Evolutionary conservation across 2,113 vertebrate species (phyloP), one percentile per base, ranked within the genome.

Genomic region (Litocranius walleri): DNA sequence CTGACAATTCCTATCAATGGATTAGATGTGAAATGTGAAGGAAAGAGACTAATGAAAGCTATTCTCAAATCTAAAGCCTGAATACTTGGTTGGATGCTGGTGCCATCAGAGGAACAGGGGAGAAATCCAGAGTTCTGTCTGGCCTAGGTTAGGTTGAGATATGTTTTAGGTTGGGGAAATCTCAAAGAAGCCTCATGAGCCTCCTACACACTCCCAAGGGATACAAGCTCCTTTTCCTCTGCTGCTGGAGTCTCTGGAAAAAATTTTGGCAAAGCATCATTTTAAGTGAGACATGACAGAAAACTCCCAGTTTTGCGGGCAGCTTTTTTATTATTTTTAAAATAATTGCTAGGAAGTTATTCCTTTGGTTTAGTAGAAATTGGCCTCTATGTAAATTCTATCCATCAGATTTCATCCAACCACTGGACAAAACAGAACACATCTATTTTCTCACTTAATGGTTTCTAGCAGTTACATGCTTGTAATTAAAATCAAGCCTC

Each of bases 331-430:
- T 85, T n/a, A 62, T 62, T 92, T 14, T 92, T 88, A 88, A 40
- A 29, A 54, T 89, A 84, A 78, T 15, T 77, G 14, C 16, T 90
- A 92, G n/a, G 56, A 62, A 82, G 14, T 64, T 71, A 77, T 64
- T 80, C 12, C 19, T 94, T 92, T 57, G 45, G 14, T 89, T 90
- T 74, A 92, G 15, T 40, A 61, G 27, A 95, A 88, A 91, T 81
- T 96, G 21, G 29, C 7, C 59, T 81, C 56, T 87, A 93, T 92
- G 33, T 71, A 89, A 97, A 91, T 97, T 71, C 30, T 7, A 61
- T 64, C 48, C 50, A n/a, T 89, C 87, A 82, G 16, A 95, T 54
- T 94, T 90, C 29, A 91, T 59, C 27, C 33, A 13, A 82, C 23
- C 25, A 78, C 29, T 74, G n/a, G 23, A 81, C 40, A 71, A 95